Evolutionary conservation across 2,888 invertebrate species (phyloP).

Genomic region (Lycia hirtaria): DNA sequence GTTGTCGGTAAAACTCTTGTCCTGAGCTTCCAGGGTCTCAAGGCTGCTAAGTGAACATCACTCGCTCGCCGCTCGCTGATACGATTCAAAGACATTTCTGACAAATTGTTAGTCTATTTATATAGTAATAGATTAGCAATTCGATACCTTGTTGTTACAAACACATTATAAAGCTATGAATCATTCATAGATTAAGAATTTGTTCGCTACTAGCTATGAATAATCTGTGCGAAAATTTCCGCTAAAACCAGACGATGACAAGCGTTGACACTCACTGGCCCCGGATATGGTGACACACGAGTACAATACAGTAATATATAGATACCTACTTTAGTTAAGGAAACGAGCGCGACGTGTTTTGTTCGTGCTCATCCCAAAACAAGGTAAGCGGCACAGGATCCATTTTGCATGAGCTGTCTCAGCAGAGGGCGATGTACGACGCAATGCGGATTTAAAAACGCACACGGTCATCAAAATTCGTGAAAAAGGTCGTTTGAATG

Average conservation of each 20-base stretch:
- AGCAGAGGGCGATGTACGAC: slow-evolving; percentile 50
- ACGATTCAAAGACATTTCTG: too few relatives aligned
- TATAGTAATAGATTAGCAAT: too few relatives aligned
- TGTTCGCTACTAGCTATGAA: too few relatives aligned
- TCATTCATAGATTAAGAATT: too few relatives aligned
- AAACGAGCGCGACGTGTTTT: slow-evolving; percentile 45
- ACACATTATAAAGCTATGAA: too few relatives aligned
- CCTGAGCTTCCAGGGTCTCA: too few relatives aligned
- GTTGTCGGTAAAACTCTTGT: too few relatives aligned
- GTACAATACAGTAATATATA: slow-evolving; percentile 27
- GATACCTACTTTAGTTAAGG: too few relatives aligned
- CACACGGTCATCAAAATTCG: slow-evolving; percentile 59
- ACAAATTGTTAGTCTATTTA: too few relatives aligned
- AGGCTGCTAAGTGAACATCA: too few relatives aligned
- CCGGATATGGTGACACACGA: not conserved
- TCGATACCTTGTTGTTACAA: too few relatives aligned
- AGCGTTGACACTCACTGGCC: not conserved
- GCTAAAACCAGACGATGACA: not conserved
- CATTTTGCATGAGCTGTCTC: slow-evolving; percentile 68
- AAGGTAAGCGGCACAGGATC: slow-evolving; percentile 57
- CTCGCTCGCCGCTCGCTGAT: too few relatives aligned
- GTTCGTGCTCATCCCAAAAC: slow-evolving; percentile 53
- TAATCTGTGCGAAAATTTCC: not conserved
- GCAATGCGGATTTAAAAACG: slow-evolving; percentile 53
- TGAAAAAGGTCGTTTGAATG: slow-evolving; percentile 45